phyloP scores from a whole-genome alignment of 2,888 invertebrate species.

The Eupithecia vulgata region DNA sequence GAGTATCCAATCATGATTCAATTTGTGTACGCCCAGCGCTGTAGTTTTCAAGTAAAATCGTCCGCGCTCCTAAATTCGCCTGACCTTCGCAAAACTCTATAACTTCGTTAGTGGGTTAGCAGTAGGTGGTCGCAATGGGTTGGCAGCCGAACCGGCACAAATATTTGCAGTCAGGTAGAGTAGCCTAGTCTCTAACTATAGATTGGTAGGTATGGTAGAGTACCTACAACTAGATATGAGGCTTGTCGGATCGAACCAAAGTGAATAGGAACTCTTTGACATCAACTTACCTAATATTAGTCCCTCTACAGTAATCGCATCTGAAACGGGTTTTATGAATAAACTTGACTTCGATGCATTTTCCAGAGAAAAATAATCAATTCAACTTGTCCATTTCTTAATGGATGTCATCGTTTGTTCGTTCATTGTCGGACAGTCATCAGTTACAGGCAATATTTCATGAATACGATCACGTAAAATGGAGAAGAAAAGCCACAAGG shows the following conservation, averaged over 20 bases:
- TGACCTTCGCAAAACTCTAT: conserved; percentile 4
- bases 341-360: background rate
- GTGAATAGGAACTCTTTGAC: background rate
- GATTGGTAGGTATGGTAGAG: background rate
- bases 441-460: background rate
- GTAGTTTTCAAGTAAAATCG: conserved; percentile 1
- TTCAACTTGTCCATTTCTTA: background rate
- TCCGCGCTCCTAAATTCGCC: conserved; percentile 3
- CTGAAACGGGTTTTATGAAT: background rate
- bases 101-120: conserved; percentile 8
- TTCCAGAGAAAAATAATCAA: background rate
- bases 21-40: background rate
- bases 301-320: background rate
- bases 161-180: conserved; percentile 10
- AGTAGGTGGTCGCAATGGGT: background rate
- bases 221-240: background rate
- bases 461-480: too few relatives aligned
- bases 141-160: background rate
- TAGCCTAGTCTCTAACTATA: background rate
- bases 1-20: conserved; percentile 1
- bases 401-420: background rate
- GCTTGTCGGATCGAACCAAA: background rate
- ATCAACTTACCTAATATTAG: background rate
- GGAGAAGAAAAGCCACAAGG: too few relatives aligned
- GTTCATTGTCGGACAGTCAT: too few relatives aligned